Evolutionary conservation across 92 coral and sea anemone species (phyloP).

Genomic region (Heteractis magnifica): DNA sequence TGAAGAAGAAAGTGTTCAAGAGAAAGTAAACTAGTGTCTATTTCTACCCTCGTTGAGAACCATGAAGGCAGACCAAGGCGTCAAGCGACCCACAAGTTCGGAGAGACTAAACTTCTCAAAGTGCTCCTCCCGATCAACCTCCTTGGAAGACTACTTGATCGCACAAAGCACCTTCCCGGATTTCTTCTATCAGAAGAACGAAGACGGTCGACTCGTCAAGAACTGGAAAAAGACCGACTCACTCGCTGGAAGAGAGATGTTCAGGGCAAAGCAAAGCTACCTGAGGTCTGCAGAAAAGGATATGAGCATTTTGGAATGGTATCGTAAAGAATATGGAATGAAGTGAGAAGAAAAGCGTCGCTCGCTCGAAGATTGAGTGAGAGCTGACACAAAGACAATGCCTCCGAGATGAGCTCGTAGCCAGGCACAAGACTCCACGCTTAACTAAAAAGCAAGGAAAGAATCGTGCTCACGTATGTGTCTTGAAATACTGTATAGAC

Average conservation of each 20-base stretch:
- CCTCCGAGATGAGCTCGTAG: background rate
- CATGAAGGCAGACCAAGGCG: slow-evolving; percentile 25
- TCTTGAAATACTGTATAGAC: too few relatives aligned
- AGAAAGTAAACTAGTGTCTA: background rate
- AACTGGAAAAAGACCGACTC: slow-evolving; percentile 28
- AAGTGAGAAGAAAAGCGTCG: slow-evolving; percentile 4
- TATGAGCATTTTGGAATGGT: slow-evolving; percentile 32
- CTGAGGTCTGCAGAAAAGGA: slow-evolving; percentile 24
- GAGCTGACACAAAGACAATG: background rate
- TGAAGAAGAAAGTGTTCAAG: slow-evolving; percentile 15
- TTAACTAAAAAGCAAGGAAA: background rate
- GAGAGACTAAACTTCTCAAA: slow-evolving; percentile 29
- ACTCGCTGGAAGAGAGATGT: background rate
- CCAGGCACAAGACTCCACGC: background rate
- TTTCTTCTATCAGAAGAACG: slow-evolving; percentile 35
- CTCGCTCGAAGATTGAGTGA: background rate
- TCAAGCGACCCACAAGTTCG: slow-evolving; percentile 35
- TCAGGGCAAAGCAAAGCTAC: background rate
- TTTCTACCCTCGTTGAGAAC: too few relatives aligned
- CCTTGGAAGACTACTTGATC: slow-evolving; percentile 30
- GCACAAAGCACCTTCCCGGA: slow-evolving; percentile 35
- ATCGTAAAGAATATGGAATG: slow-evolving; percentile 38
- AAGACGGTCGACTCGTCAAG: slow-evolving; percentile 20
- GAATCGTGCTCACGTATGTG: too few relatives aligned
- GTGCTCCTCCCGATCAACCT: slow-evolving; percentile 4